These are phyloP conservation scores for Aurelia coerulea DNA, from an alignment of 30 jellyfish, hydroid and myxozoan species.

Conservation along the genomic window DNA sequence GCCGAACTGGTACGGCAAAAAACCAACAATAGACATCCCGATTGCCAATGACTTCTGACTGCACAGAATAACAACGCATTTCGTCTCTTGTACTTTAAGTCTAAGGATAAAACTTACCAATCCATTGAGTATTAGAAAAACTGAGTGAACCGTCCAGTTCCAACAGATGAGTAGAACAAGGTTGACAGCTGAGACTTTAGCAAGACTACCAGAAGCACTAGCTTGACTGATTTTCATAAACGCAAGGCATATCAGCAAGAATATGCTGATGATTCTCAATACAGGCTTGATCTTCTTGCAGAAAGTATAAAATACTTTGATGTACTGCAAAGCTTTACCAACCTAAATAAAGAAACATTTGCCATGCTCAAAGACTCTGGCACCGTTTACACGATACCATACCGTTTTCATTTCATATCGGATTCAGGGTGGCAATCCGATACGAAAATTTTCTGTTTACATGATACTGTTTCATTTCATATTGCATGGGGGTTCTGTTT, in stretches of 20 bases:
- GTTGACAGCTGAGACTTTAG: slow-evolving; percentile 40
- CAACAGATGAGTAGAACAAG: slow-evolving; percentile 70
- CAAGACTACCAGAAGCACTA: slow-evolving; percentile 81
- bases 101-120: slow-evolving; percentile 67
- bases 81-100: slow-evolving; percentile 47
- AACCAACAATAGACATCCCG: slow-evolving; percentile 76
- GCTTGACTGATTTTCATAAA: slow-evolving; percentile 88
- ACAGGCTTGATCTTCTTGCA: slow-evolving; percentile 62
- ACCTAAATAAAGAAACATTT: slow-evolving; percentile 38
- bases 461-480: too few species aligned
- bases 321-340: slow-evolving; percentile 87
- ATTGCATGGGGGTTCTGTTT: too few species aligned
- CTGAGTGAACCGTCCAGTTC: slow-evolving; percentile 76
- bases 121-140: slow-evolving; percentile 67
- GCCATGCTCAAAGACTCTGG: too few species aligned
- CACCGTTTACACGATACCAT: too few species aligned
- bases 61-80: slow-evolving; percentile 79
- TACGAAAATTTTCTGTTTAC: too few species aligned
- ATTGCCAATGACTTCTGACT: slow-evolving; percentile 91
- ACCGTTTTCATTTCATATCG: too few species aligned
- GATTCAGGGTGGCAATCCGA: too few species aligned
- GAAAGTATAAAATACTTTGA: slow-evolving; percentile 46
- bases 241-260: slow-evolving; percentile 72
- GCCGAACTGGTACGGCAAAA: slow-evolving; percentile 75
- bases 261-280: slow-evolving; percentile 65